Evolutionary conservation across 1,140 invertebrate species (phyloP), one percentile per base, ranked within the genome.

Genomic region (Penaeus chinensis): DNA sequence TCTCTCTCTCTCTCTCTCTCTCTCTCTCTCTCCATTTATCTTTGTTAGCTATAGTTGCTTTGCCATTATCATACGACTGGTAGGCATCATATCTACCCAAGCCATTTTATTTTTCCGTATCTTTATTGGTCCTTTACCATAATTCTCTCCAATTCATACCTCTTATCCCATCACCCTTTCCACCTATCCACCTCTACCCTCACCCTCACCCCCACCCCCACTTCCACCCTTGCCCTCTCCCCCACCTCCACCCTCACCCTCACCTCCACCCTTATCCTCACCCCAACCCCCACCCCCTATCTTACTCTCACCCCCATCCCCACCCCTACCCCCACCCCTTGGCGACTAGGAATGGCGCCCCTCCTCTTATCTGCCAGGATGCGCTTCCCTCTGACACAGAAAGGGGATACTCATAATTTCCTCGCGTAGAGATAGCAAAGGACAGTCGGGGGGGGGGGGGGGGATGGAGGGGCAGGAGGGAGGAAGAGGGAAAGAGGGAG

Each of bases 391-490:
- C 76, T 19, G 37, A 4, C 84, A 61, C 62, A 78, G 74, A 85
- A 66, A 85, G 84, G 71, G 74, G 74, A 85, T 85, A 74, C 61
- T 32, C 74, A 85, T 54, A 85, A 47, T 77, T 85, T 85, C 74
- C 84, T 76, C 84, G 79, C 76, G 84, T 85, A 60, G 24, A 85
- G 84, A 85, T 85, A 79, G 62, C 74, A 76, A 76, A 85, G 71
- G 66, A 81, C 22, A 22, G 18, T 20, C 22, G 61, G 54, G 47
- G 66, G 66, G 47, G 62, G 32, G 18, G 8, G n/a, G 27, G 63
- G n/a, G 69, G 27, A 24, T 20, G 37, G 61, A 65, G 37, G 61
- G 63, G 13, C 22, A 16, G 62, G 47, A 13, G 7, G 37, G 37
- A 8, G 7, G 37, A 5, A 42, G 37, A 4, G 4, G 37, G 37